phyloP scores from a whole-genome alignment of 2,888 invertebrate species.

The Erebia epiphron region DNA sequence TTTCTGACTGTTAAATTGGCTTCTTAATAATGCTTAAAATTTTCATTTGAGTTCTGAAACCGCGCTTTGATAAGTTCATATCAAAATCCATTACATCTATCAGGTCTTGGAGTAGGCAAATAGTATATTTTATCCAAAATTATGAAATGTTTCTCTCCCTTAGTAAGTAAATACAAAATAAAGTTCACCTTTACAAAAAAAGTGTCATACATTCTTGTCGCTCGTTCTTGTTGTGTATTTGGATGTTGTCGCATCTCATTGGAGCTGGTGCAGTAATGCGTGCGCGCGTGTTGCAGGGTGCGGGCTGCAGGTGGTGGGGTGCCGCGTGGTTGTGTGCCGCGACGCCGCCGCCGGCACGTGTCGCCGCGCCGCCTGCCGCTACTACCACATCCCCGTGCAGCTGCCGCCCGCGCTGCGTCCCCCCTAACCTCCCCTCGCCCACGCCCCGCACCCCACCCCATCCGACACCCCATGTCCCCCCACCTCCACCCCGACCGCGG shows the following conservation, averaged over 20 bases:
- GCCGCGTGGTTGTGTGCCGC: slow-evolving; percentile 97
- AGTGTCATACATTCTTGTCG: slow-evolving; percentile 25
- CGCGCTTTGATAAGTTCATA: neutral
- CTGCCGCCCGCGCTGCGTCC: slow-evolving; percentile 89
- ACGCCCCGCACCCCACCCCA: slow-evolving; percentile 40
- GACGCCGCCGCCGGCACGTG: slow-evolving; percentile 97
- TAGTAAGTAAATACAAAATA: neutral
- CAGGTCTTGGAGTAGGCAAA: slow-evolving; percentile 1
- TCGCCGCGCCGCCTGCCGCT: slow-evolving; percentile 96
- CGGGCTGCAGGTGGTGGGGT: slow-evolving; percentile 97
- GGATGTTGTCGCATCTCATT: neutral
- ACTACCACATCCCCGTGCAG: slow-evolving; percentile 97
- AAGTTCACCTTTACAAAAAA: neutral
- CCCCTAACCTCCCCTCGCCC: slow-evolving; percentile 63
- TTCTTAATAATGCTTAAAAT: neutral
- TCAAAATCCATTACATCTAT: neutral
- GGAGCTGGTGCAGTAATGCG: neutral
- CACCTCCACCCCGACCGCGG: slow-evolving; percentile 67
- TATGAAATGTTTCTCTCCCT: neutral
- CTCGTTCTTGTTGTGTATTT: neutral
- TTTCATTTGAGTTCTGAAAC: neutral
- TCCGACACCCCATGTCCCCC: slow-evolving; percentile 57
- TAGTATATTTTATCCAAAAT: neutral
- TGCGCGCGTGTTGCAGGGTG: slow-evolving; percentile 86
- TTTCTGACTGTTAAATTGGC: neutral